These are phyloP conservation scores for Enteromius unitaeniatus DNA, from an alignment of 2,797 vertebrate genomes.

Conservation along the genomic window DNA sequence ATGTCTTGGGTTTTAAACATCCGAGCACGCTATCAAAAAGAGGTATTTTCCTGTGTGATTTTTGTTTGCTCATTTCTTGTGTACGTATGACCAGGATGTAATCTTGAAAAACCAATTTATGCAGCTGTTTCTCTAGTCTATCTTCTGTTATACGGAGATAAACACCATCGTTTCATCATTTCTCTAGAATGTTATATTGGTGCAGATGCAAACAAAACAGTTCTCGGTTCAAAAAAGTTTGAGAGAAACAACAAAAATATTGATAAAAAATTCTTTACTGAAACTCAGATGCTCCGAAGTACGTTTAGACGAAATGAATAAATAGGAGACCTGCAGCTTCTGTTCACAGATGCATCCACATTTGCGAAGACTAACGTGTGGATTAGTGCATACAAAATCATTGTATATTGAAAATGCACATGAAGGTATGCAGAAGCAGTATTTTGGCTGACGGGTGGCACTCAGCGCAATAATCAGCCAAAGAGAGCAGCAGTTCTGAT, in stretches of 20 bases:
- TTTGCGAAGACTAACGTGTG: too few species aligned
- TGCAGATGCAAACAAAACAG: not conserved
- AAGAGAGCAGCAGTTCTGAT: conserved; percentile 6
- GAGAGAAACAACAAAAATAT: not conserved
- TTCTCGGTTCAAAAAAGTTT: not conserved
- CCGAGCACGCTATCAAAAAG: not conserved
- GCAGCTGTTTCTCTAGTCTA: not conserved
- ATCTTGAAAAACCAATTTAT: conserved; percentile 5
- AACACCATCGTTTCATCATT: conserved; percentile 6
- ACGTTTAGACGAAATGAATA: not conserved
- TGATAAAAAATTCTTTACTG: not conserved
- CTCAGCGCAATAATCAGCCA: conserved; percentile 16
- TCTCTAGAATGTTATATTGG: not conserved
- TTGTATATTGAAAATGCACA: not conserved
- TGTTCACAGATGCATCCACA: not conserved
- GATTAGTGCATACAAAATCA: not conserved
- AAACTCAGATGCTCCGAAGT: not conserved
- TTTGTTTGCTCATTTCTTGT: conserved; percentile 9
- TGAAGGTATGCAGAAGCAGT: not conserved
- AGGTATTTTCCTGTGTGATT: conserved; percentile 14
- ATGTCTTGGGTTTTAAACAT: not conserved
- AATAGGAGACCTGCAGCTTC: not conserved
- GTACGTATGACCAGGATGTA: conserved; percentile 25
- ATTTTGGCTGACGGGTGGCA: not conserved
- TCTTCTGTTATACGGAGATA: conserved; percentile 11